Percentiles rank a stretch among this genome's conserved stretches.
Conservation (phyloP, 1,140 invertebrate genomes). For the Diploscapter pachys region DNA sequence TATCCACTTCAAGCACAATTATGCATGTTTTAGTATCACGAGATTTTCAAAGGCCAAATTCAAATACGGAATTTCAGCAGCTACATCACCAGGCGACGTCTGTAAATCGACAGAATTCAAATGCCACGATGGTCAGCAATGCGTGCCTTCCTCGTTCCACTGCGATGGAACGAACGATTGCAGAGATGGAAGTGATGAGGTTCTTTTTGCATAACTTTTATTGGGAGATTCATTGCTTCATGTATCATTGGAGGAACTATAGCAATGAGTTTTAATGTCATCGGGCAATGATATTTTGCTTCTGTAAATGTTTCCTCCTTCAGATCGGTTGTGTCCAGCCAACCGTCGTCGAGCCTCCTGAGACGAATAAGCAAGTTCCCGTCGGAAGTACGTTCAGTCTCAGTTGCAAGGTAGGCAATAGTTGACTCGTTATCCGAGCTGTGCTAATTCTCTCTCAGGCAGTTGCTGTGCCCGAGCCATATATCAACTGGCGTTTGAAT, state of each 20-base stretch:
- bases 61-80: not conserved
- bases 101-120: conserved; percentile 79
- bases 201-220: not conserved
- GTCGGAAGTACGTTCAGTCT: conserved; percentile 74
- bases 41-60: too few species aligned
- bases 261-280: too few species aligned
- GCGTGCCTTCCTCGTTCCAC: conserved; percentile 86
- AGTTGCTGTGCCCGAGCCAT: conserved; percentile 80
- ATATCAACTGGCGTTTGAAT: conserved; percentile 90
- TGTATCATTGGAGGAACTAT: too few species aligned
- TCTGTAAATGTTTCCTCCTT: too few species aligned
- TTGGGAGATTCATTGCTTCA: not conserved
- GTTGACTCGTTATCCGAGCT: not conserved
- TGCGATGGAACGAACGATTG: conserved; percentile 87
- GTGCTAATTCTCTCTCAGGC: conserved; percentile 62
- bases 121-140: conserved; percentile 75
- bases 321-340: conserved; percentile 59
- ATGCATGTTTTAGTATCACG: too few species aligned
- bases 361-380: conserved; percentile 47
- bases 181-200: conserved; percentile 51
- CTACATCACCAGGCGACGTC: conserved; percentile 5
- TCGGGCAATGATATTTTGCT: not conserved
- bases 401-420: conserved; percentile 65
- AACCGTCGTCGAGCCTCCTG: conserved; percentile 56
- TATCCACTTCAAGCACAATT: too few species aligned